phyloP scores from a whole-genome alignment of 2,797 vertebrate species.

The Coregonus ussuriensis region DNA sequence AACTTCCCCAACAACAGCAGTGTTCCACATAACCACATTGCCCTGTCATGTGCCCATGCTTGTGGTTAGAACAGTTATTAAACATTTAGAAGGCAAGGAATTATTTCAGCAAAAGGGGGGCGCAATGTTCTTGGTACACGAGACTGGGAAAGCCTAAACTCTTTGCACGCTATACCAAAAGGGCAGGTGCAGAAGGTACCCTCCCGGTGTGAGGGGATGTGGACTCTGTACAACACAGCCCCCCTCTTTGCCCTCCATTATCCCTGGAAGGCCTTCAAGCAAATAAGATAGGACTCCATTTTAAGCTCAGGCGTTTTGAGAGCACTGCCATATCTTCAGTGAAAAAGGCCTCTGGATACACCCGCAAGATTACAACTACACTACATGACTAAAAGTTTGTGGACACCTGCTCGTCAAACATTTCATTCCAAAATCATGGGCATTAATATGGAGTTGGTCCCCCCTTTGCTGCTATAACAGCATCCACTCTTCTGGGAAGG shows the following conservation, averaged over 20 bases:
- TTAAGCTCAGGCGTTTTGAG: constrained; percentile 18
- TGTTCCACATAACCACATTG: constrained; percentile 9
- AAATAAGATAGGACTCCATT: constrained; percentile 22
- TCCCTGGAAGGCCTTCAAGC: background rate
- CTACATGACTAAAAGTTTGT: no score
- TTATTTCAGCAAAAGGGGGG: constrained; percentile 27
- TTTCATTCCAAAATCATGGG: no score
- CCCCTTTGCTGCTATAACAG: no score
- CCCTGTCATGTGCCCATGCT: constrained; percentile 9
- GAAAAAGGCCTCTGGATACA: background rate
- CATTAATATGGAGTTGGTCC: no score
- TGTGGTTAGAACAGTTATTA: constrained; percentile 24
- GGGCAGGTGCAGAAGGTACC: background rate
- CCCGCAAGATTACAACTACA: background rate
- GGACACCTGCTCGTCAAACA: no score
- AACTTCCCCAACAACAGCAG: background rate
- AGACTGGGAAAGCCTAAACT: background rate
- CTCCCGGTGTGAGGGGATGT: no score
- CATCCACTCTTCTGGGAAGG: no score
- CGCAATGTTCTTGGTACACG: constrained; percentile 19
- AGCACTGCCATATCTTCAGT: background rate
- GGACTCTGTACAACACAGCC: background rate
- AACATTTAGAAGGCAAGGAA: constrained; percentile 37
- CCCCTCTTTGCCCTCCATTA: background rate
- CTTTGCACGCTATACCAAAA: background rate